These are phyloP conservation scores for Apeira syringaria DNA, from an alignment of 2,888 invertebrate genomes.

Conservation along the genomic window DNA sequence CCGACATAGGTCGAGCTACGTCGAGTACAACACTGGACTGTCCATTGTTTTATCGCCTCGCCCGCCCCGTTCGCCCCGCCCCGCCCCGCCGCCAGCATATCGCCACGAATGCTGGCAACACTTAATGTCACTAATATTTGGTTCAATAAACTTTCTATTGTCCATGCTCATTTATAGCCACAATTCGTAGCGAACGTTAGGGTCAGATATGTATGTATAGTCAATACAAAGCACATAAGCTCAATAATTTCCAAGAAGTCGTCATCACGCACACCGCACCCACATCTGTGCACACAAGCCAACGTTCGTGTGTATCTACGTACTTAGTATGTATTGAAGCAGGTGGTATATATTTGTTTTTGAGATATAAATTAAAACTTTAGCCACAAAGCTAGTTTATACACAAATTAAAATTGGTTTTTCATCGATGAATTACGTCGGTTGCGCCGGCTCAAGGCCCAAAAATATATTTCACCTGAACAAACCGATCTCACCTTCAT, in stretches of 20 bases:
- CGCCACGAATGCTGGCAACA: too few relatives aligned
- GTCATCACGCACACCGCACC: neutral
- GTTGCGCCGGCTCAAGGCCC: constrained; percentile 10
- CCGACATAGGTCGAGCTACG: too few relatives aligned
- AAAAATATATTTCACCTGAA: constrained; percentile 20
- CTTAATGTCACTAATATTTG: too few relatives aligned
- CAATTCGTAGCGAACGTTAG: neutral
- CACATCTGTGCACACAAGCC: constrained; percentile 10
- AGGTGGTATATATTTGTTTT: neutral
- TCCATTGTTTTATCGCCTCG: too few relatives aligned
- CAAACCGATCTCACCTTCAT: neutral
- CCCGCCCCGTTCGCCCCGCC: too few relatives aligned
- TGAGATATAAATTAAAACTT: constrained; percentile 17
- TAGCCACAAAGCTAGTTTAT: constrained; percentile 4
- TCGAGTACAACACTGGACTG: too few relatives aligned
- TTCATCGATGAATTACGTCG: constrained; percentile 13
- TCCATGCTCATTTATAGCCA: neutral
- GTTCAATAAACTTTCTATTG: too few relatives aligned
- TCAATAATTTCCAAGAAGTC: constrained; percentile 12
- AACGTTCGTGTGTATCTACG: neutral
- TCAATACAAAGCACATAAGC: constrained; percentile 1
- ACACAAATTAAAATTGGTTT: constrained; percentile 13
- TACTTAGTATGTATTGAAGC: constrained; percentile 1
- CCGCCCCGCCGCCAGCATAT: too few relatives aligned
- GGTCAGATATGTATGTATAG: neutral